Conservation (phyloP, 2,113 vertebrate genomes). For the Vimba vimba region DNA sequence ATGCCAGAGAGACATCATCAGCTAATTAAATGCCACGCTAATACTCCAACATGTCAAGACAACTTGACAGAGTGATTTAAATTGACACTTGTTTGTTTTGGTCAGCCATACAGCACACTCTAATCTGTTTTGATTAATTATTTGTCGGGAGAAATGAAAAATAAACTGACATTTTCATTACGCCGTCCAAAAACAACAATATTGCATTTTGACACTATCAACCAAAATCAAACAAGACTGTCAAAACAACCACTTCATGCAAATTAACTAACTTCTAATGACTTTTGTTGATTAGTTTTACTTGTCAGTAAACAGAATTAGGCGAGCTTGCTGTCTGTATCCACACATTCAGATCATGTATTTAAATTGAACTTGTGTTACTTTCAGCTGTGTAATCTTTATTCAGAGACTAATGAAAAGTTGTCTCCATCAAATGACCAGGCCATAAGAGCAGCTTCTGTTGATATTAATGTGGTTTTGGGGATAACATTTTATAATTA, state of each 20-base stretch:
- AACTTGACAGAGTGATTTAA: constrained; percentile 14
- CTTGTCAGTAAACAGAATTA: constrained; percentile 12
- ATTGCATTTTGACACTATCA: background rate
- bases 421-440: background rate
- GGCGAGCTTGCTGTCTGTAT: background rate
- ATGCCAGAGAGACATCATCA: background rate
- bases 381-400: background rate
- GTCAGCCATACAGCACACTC: constrained; percentile 10
- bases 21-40: constrained; percentile 28
- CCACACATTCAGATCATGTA: background rate
- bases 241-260: constrained; percentile 1
- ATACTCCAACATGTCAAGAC: background rate
- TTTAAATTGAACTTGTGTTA: background rate
- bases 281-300: constrained; percentile 17
- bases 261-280: background rate
- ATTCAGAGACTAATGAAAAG: background rate
- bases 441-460: background rate
- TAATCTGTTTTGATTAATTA: constrained; percentile 4
- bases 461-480: background rate
- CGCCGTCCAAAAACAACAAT: background rate
- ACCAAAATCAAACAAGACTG: background rate
- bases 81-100: constrained; percentile 28
- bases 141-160: constrained; percentile 18
- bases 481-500: background rate
- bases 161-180: constrained; percentile 30